Conservation (phyloP, 2,888 invertebrate genomes). For the Melipona beecheii region DNA sequence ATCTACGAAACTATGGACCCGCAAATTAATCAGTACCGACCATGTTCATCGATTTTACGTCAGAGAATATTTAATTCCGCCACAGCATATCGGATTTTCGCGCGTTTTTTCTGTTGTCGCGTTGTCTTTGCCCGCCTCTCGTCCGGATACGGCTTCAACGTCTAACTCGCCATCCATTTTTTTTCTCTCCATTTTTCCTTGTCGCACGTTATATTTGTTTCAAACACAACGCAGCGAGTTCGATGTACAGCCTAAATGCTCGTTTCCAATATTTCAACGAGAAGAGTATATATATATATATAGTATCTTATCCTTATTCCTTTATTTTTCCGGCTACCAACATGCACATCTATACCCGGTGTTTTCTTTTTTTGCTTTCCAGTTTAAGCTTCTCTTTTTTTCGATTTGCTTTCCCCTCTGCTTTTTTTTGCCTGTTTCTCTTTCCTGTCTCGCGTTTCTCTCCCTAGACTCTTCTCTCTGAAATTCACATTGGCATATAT, state of each 20-base stretch:
- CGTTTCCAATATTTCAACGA: slow-evolving; percentile 22
- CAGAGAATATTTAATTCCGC: slow-evolving; percentile 37
- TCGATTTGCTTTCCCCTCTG: not conserved
- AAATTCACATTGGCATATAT: slow-evolving; percentile 44
- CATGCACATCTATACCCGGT: slow-evolving; percentile 6
- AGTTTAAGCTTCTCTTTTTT: slow-evolving; percentile 23
- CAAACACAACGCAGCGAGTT: slow-evolving; percentile 26
- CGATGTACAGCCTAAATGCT: slow-evolving; percentile 16
- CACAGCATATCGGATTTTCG: slow-evolving; percentile 45
- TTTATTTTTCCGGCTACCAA: slow-evolving; percentile 11
- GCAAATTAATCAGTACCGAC: slow-evolving; percentile 55
- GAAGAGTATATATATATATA: not conserved
- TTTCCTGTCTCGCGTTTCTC: not conserved
- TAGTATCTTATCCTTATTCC: not conserved
- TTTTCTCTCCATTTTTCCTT: not conserved
- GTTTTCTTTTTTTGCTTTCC: slow-evolving; percentile 18
- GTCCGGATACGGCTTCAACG: slow-evolving; percentile 44
- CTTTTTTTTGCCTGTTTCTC: not conserved
- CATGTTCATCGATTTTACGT: slow-evolving; percentile 47
- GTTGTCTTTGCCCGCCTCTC: not conserved
- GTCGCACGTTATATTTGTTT: not conserved
- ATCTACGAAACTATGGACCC: slow-evolving; percentile 14
- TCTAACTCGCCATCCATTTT: not conserved
- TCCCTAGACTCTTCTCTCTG: not conserved
- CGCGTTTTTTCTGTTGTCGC: slow-evolving; percentile 22